Evolutionary conservation across 2,888 invertebrate genomes (phyloP).

Genomic region (Pasiphila rectangulata): DNA sequence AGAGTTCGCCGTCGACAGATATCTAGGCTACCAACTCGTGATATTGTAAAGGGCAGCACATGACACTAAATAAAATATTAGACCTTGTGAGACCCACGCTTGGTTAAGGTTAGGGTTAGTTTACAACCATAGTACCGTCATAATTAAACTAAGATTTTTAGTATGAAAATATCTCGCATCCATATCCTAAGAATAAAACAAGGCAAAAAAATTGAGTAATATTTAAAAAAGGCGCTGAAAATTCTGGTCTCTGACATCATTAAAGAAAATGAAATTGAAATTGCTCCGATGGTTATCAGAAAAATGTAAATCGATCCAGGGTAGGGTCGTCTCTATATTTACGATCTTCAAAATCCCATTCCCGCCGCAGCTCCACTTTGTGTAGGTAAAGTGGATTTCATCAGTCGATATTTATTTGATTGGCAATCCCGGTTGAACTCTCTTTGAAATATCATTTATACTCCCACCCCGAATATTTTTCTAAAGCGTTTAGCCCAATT

Average conservation of each 20-base stretch:
- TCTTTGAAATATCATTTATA: slow-evolving; percentile 39
- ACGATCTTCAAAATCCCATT: slow-evolving; percentile 42
- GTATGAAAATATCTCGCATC: not conserved
- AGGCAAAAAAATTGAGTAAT: not conserved
- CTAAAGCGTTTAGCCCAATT: slow-evolving; percentile 19
- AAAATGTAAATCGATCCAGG: slow-evolving; percentile 36
- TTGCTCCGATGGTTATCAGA: slow-evolving; percentile 36
- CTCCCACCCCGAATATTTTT: slow-evolving; percentile 22
- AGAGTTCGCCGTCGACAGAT: too few relatives aligned
- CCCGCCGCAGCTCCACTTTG: slow-evolving; percentile 35
- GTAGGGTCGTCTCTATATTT: slow-evolving; percentile 35
- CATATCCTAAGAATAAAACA: not conserved
- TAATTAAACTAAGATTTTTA: not conserved
- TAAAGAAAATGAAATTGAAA: slow-evolving; percentile 40
- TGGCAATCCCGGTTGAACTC: slow-evolving; percentile 41
- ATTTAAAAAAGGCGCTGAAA: not conserved
- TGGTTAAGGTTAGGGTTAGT: too few relatives aligned
- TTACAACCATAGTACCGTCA: not conserved
- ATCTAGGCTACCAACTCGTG: too few relatives aligned
- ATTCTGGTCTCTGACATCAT: slow-evolving; percentile 14
- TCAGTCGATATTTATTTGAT: slow-evolving; percentile 46
- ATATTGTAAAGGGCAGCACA: too few relatives aligned
- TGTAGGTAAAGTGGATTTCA: slow-evolving; percentile 39
- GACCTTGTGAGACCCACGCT: too few relatives aligned
- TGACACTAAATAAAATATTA: too few relatives aligned